These are phyloP conservation scores for Channa striata DNA, from an alignment of 2,797 vertebrate species.

Conservation along the genomic window DNA sequence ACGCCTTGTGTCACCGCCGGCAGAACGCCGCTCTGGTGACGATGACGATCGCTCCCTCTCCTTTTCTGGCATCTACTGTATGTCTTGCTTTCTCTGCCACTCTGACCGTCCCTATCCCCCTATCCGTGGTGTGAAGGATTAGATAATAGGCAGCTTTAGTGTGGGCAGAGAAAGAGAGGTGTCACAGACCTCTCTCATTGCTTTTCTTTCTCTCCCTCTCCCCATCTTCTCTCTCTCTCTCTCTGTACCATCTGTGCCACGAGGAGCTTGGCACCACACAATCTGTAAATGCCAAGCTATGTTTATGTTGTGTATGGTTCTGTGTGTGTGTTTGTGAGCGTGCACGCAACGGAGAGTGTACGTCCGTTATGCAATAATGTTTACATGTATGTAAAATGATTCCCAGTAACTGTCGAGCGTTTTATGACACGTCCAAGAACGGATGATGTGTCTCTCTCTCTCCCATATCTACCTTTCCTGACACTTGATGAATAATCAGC, in stretches of 20 bases:
- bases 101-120: conserved; percentile 58
- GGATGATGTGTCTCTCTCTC: conserved; percentile 46
- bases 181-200: conserved; percentile 79
- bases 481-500: conserved; percentile 22
- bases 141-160: conserved; percentile 85
- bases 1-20: conserved; percentile 64
- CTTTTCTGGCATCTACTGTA: conserved; percentile 65
- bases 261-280: conserved; percentile 75
- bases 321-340: background rate
- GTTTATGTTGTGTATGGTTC: conserved; percentile 42
- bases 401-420: conserved; percentile 43
- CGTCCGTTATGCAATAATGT: background rate
- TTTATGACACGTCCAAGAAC: conserved; percentile 43
- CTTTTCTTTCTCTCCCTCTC: conserved; percentile 52
- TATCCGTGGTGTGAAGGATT: conserved; percentile 73
- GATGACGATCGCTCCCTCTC: conserved; percentile 54
- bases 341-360: background rate
- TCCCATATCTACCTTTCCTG: conserved; percentile 31
- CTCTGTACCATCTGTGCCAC: conserved; percentile 80
- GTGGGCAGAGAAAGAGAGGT: conserved; percentile 81
- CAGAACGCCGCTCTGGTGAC: conserved; percentile 46
- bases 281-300: conserved; percentile 60
- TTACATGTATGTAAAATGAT: conserved; percentile 6
- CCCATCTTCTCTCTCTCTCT: conserved; percentile 45
- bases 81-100: conserved; percentile 67